These are phyloP conservation scores for Laodelphax striatellus DNA, from an alignment of 1,140 invertebrate species.

Conservation along the genomic window DNA sequence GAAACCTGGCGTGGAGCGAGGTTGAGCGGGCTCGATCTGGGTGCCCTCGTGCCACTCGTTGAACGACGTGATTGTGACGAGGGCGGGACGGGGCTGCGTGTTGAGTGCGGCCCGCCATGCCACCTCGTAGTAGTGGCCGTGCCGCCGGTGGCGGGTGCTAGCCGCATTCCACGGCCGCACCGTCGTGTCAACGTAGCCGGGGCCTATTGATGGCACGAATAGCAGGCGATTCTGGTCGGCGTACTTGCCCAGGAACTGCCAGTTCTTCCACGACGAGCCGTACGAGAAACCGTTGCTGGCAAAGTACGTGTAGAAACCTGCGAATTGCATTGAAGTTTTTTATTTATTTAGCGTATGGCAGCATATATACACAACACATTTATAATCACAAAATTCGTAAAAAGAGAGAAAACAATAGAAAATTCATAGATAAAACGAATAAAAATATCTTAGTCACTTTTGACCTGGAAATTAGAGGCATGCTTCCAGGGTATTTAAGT, in stretches of 20 bases:
- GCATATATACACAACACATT: too few relatives aligned
- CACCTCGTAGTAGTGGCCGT: conserved; percentile 32
- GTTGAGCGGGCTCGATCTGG: conserved; percentile 45
- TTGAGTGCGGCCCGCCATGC: conserved; percentile 42
- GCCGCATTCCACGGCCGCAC: conserved; percentile 39
- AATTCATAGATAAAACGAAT: too few relatives aligned
- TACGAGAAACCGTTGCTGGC: conserved; percentile 45
- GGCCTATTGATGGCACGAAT: conserved; percentile 46
- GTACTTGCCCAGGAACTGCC: conserved; percentile 42
- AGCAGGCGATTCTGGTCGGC: conserved; percentile 40
- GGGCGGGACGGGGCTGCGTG: conserved; percentile 31
- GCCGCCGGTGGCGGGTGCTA: conserved; percentile 40
- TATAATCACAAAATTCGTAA: too few relatives aligned
- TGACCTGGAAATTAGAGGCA: too few relatives aligned
- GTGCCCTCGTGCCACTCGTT: conserved; percentile 51
- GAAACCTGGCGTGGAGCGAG: conserved; percentile 34
- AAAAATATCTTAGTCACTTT: too few relatives aligned
- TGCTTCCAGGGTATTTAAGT: too few relatives aligned
- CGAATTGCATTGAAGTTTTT: too few relatives aligned
- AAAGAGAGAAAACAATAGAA: too few relatives aligned
- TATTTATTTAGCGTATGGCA: too few relatives aligned
- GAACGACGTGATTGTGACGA: conserved; percentile 44
- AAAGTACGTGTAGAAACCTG: conserved; percentile 46
- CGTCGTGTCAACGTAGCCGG: conserved; percentile 44
- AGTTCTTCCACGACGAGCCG: conserved; percentile 51